phyloP scores from a whole-genome alignment of 2,113 vertebrate species.

The Sprattus sprattus region DNA sequence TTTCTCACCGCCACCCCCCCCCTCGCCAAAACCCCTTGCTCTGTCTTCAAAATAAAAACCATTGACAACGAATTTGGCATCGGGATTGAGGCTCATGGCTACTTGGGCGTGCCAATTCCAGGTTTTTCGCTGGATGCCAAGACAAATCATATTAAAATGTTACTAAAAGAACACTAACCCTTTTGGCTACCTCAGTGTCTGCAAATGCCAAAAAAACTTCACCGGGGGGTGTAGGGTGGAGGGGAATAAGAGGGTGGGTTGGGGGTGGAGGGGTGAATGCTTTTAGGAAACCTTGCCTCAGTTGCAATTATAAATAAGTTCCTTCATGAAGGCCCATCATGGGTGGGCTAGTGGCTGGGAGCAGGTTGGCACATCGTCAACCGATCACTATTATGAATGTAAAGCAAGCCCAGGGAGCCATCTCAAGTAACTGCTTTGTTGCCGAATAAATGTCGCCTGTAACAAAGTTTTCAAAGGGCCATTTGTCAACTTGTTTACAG shows the following conservation, averaged over 20 bases:
- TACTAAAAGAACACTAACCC: constrained; percentile 69
- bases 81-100: constrained; percentile 65
- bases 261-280: constrained; percentile 46
- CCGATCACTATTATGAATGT: constrained; percentile 73
- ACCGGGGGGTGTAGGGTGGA: constrained; percentile 51
- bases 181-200: constrained; percentile 63
- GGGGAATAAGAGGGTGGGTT: constrained; percentile 18
- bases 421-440: constrained; percentile 79
- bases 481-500: constrained; percentile 77
- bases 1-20: constrained; percentile 53
- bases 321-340: constrained; percentile 70
- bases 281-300: constrained; percentile 72
- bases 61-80: constrained; percentile 69
- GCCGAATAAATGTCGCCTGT: constrained; percentile 72
- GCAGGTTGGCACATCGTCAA: constrained; percentile 71
- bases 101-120: constrained; percentile 63
- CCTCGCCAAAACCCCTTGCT: constrained; percentile 37
- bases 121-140: constrained; percentile 62
- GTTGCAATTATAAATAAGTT: constrained; percentile 75
- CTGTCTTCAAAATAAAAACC: constrained; percentile 30
- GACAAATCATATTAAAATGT: constrained; percentile 76
- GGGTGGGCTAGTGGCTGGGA: constrained; percentile 72
- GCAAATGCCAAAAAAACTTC: constrained; percentile 67
- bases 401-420: constrained; percentile 70
- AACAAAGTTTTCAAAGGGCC: constrained; percentile 74